These are phyloP conservation scores for Eospalax fontanierii DNA, from an alignment of 2,797 vertebrate species.

Conservation along the genomic window DNA sequence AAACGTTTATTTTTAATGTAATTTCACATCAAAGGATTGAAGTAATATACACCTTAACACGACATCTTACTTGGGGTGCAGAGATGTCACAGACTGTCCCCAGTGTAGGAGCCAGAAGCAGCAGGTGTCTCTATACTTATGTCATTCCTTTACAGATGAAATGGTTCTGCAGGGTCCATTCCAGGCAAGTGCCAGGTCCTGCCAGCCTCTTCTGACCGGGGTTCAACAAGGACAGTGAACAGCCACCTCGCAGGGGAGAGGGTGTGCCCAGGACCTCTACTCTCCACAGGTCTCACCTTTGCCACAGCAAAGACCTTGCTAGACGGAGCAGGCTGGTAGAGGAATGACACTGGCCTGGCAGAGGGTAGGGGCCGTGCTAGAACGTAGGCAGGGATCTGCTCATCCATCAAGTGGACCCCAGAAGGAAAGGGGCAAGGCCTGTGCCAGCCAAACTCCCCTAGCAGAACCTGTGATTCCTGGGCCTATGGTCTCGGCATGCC, in stretches of 20 bases:
- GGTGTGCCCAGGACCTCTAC: no score
- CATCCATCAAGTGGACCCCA: neutral
- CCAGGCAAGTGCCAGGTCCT: neutral
- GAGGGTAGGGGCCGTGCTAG: no score
- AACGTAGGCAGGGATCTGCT: neutral
- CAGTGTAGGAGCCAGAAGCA: neutral
- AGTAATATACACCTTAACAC: neutral
- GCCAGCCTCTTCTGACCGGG: neutral
- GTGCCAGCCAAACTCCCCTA: neutral
- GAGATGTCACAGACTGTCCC: neutral
- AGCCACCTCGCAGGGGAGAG: neutral
- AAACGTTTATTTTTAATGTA: neutral
- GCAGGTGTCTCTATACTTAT: neutral
- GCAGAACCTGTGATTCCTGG: neutral
- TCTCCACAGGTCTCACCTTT: neutral
- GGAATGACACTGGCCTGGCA: neutral
- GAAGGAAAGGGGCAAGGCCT: neutral
- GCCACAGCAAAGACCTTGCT: no score
- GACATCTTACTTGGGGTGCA: neutral
- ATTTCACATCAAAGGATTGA: neutral
- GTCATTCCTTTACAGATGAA: neutral
- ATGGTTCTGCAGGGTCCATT: neutral
- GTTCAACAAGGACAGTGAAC: neutral
- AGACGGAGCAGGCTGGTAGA: neutral
- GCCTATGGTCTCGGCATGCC: neutral